Conservation (phyloP, 1,140 invertebrate species). For the Zaprionus taronus region DNA sequence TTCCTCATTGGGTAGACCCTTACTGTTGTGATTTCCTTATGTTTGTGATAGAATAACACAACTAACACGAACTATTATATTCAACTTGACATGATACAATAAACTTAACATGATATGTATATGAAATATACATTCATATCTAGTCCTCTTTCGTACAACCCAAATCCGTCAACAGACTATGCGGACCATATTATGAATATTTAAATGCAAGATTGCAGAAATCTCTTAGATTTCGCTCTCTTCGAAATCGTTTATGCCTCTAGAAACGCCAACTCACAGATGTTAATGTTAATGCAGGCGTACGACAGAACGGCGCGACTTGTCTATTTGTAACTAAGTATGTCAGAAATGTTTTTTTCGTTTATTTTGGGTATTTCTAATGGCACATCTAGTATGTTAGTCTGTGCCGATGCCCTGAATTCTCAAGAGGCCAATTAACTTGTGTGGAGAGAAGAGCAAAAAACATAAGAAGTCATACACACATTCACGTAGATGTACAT, state of each 20-base stretch:
- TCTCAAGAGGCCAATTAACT: slow-evolving; percentile 81
- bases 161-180: not conserved
- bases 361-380: slow-evolving; percentile 73
- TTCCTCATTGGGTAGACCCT: not conserved
- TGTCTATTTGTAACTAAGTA: slow-evolving; percentile 65
- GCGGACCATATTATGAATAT: not conserved
- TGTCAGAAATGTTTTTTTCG: slow-evolving; percentile 64
- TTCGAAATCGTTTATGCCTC: slow-evolving; percentile 21
- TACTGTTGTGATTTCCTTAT: not conserved
- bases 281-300: slow-evolving; percentile 48
- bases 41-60: not conserved
- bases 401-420: slow-evolving; percentile 53
- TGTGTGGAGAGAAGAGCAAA: slow-evolving; percentile 27
- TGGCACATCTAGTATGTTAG: slow-evolving; percentile 70
- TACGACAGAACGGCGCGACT: slow-evolving; percentile 35
- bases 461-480: slow-evolving; percentile 26
- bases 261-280: slow-evolving; percentile 38
- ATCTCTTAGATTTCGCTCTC: slow-evolving; percentile 26
- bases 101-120: slow-evolving; percentile 42
- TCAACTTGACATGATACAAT: slow-evolving; percentile 42
- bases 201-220: not conserved
- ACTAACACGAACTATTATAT: slow-evolving; percentile 6
- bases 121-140: not conserved
- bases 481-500: not conserved
- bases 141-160: not conserved